Evolutionary conservation across 2,888 invertebrate genomes (phyloP).

Genomic region (Hofmannophila pseudospretella): DNA sequence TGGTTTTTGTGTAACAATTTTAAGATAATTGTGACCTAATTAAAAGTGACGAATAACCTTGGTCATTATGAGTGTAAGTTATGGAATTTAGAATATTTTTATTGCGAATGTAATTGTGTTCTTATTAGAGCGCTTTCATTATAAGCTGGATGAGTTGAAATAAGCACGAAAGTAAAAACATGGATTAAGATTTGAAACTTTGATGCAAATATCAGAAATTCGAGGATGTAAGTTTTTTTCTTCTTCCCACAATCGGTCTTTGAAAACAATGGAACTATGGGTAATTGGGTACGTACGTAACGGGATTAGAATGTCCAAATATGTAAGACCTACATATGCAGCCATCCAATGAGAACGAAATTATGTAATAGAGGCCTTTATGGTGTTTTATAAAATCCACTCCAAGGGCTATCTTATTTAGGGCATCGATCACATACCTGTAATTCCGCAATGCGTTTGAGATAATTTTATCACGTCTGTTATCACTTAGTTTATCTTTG

Average conservation of each 20-base stretch:
- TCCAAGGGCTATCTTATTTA: too few relatives aligned
- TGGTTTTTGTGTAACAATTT: slow-evolving; percentile 4
- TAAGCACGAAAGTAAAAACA: not conserved
- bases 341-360: slow-evolving; percentile 33
- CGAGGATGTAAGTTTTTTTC: too few relatives aligned
- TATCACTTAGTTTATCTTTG: slow-evolving; percentile 10
- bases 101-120: too few relatives aligned
- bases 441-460: slow-evolving; percentile 6
- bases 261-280: slow-evolving; percentile 20
- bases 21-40: not conserved
- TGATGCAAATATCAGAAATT: too few relatives aligned
- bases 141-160: not conserved
- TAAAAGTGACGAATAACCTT: slow-evolving; percentile 4
- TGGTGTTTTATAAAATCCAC: not conserved
- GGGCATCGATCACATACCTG: not conserved
- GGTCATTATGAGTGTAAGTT: slow-evolving; percentile 10
- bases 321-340: slow-evolving; percentile 54
- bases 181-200: too few relatives aligned
- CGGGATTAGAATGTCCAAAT: slow-evolving; percentile 47
- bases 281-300: slow-evolving; percentile 24
- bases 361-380: not conserved
- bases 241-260: too few relatives aligned
- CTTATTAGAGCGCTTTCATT: not conserved
- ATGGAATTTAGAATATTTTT: not conserved
- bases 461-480: slow-evolving; percentile 13